Percentiles rank a stretch among this genome's conserved stretches.
These are phyloP conservation scores for Drosophila flavopinicola DNA, from an alignment of 2,888 invertebrate species.

Conservation along the genomic window DNA sequence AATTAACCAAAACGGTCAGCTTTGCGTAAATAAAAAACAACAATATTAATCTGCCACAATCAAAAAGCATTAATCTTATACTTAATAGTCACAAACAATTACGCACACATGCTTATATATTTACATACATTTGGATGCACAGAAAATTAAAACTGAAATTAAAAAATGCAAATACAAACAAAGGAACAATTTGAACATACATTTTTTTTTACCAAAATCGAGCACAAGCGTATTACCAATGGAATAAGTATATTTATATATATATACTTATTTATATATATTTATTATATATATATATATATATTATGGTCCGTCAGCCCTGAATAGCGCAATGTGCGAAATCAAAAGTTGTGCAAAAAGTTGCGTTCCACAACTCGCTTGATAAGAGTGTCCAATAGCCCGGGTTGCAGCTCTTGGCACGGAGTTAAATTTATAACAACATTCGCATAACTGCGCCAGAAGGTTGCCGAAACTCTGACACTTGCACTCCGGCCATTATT, in stretches of 20 bases:
- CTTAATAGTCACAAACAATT: constrained; percentile 57
- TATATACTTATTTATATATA: constrained; percentile 5
- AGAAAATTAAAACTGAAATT: constrained; percentile 20
- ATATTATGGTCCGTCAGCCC: constrained; percentile 10
- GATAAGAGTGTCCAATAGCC: constrained; percentile 32
- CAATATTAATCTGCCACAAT: constrained; percentile 51
- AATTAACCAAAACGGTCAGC: constrained; percentile 19
- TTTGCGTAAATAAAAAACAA: constrained; percentile 26
- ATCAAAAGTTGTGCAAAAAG: constrained; percentile 35
- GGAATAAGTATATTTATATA: constrained; percentile 2
- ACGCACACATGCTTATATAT: constrained; percentile 7
- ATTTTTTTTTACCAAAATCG: constrained; percentile 15
- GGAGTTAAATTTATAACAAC: constrained; percentile 32
- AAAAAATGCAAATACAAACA: constrained; percentile 7
- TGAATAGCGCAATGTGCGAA: constrained; percentile 17
- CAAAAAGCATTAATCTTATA: constrained; percentile 60
- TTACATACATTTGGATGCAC: background rate
- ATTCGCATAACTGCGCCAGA: constrained; percentile 27
- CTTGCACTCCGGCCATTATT: constrained; percentile 32
- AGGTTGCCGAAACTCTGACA: constrained; percentile 39
- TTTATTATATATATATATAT: background rate
- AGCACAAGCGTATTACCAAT: constrained; percentile 3
- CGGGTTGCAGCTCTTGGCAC: constrained; percentile 5
- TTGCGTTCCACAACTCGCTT: constrained; percentile 25
- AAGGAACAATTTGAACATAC: constrained; percentile 16